Evolutionary conservation across 1,140 invertebrate genomes (phyloP).

Genomic region (Mya arenaria): DNA sequence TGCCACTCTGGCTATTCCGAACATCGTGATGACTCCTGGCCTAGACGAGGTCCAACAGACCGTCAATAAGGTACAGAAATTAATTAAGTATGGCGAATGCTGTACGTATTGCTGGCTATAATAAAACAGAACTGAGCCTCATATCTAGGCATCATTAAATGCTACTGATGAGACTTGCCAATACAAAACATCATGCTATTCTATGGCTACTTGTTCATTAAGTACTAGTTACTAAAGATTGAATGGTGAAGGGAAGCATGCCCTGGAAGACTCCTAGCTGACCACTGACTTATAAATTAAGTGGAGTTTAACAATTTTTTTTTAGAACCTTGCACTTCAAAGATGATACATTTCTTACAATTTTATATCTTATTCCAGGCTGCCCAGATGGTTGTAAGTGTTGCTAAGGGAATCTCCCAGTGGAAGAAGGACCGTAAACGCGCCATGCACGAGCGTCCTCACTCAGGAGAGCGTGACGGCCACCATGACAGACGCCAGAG

Average conservation of each 20-base stretch:
- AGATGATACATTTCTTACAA: background rate
- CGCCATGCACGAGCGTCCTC: slow-evolving; percentile 60
- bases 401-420: slow-evolving; percentile 94
- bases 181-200: too few relatives aligned
- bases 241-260: too few relatives aligned
- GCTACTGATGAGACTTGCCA: too few relatives aligned
- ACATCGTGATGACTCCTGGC: slow-evolving; percentile 92
- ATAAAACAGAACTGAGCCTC: too few relatives aligned
- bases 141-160: too few relatives aligned
- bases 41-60: slow-evolving; percentile 96
- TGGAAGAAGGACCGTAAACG: slow-evolving; percentile 87
- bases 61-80: slow-evolving; percentile 85
- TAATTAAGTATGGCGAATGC: too few relatives aligned
- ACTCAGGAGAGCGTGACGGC: slow-evolving; percentile 55
- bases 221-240: too few relatives aligned
- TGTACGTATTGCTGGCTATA: too few relatives aligned
- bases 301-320: too few relatives aligned
- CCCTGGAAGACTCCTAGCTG: too few relatives aligned
- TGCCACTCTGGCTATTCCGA: slow-evolving; percentile 92
- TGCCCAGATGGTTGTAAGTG: slow-evolving; percentile 91
- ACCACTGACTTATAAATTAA: too few relatives aligned
- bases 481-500: slow-evolving; percentile 66
- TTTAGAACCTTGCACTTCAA: background rate
- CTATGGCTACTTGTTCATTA: too few relatives aligned
- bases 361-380: slow-evolving; percentile 76